Base-by-base conservation (phyloP, 2,797 vertebrate species). In the Aphelocoma californica region DNA sequence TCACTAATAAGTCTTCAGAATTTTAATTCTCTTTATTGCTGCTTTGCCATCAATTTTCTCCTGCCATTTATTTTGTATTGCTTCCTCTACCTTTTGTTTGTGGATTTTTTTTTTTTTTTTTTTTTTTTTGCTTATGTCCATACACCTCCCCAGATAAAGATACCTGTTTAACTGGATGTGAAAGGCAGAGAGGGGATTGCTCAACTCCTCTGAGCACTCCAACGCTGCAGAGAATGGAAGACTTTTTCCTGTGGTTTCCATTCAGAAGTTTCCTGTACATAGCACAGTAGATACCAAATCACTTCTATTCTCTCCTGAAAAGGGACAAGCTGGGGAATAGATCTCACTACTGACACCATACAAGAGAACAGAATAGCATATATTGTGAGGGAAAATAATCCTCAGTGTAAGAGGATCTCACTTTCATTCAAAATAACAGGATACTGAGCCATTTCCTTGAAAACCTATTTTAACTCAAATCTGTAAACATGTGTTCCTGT, bases 111-210 rank as follows among this genome's bases (percentile, higher is more conserved):
- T 15, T 44, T 44, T 13, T 18, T 10, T 15, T 42, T 44, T 45
- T 45, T 7, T 15, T 47, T 25, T 25, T 48, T 7, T 10, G 16
- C 5, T 58, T 12, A 4, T 16, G 10, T 21, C 23, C 10, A 34
- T 38, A 16, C 8, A 36, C 6, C 5, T 53, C 77, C 7, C 6
- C 12, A 44, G 13, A 8, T 32, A 80, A 80, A 26, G 38, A 62
- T 16, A 14, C 0, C 4, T 58, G 4, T 60, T 60, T 25, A 66
- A 61, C 10, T 26, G 1, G 1, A 9, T 44, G 8, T n/a, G 20
- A 67, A 53, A 66, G 32, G 14, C 14, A 74, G 45, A 67, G 32
- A 48, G 26, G 4, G 2, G 1, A 4, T 15, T 87, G 18, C 9
- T 62, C 25, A 65, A 12, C 10, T 57, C 1, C 29, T 56, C 24